Conservation (phyloP, 2,797 vertebrate species). For the Mus spretus region DNA sequence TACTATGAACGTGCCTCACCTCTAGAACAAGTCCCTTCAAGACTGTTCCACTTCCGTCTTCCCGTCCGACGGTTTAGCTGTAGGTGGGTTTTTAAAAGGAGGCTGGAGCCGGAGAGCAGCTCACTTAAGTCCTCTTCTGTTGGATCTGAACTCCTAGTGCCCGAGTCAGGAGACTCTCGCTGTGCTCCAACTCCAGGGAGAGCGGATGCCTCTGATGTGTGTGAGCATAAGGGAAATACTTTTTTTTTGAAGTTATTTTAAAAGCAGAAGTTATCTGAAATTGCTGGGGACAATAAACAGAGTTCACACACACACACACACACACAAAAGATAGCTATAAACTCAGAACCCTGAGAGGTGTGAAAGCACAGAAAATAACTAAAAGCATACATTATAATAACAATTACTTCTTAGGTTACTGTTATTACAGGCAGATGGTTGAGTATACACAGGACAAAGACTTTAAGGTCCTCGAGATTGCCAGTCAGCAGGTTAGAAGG, state of each 20-base stretch:
- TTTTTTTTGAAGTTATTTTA: neutral
- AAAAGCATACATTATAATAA: slow-evolving; percentile 20
- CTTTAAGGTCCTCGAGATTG: neutral
- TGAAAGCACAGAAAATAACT: slow-evolving; percentile 37
- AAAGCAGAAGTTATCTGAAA: slow-evolving; percentile 22
- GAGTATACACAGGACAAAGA: neutral
- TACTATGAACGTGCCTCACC: neutral
- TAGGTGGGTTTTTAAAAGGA: neutral
- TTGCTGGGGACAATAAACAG: neutral
- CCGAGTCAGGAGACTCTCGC: neutral
- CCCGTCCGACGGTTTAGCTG: slow-evolving; percentile 18
- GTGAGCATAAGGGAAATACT: no score
- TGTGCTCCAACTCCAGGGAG: neutral
- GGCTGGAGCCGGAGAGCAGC: neutral
- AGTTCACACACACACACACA: neutral
- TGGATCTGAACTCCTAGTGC: no score
- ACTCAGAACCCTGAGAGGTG: slow-evolving; percentile 24
- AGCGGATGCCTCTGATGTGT: neutral
- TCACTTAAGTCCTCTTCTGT: neutral
- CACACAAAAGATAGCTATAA: neutral
- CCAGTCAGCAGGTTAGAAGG: slow-evolving; percentile 8
- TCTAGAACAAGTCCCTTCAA: slow-evolving; percentile 9
- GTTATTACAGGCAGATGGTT: neutral
- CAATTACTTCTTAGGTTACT: neutral
- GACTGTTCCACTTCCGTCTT: slow-evolving; percentile 17